These are phyloP conservation scores for Tipula unca DNA, from an alignment of 2,888 invertebrate species.

Conservation along the genomic window DNA sequence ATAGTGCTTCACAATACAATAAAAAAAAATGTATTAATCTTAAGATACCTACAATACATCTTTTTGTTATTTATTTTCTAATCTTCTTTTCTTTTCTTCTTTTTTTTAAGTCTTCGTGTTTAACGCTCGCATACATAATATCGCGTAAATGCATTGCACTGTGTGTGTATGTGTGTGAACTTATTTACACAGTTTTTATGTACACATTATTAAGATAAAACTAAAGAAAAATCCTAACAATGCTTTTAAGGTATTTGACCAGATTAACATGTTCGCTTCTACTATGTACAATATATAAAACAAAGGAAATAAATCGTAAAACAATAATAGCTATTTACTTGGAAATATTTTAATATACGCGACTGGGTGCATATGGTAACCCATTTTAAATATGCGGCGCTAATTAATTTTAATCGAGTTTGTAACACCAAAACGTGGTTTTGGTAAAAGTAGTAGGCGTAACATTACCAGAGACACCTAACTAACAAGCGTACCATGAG, in stretches of 20 bases:
- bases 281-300: background rate
- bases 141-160: background rate
- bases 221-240: background rate
- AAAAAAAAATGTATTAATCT: background rate
- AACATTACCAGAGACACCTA: too few species aligned
- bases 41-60: background rate
- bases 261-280: background rate
- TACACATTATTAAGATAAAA: background rate
- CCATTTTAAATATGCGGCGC: too few species aligned
- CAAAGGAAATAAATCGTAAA: background rate
- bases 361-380: too few species aligned
- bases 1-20: background rate
- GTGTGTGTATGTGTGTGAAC: background rate
- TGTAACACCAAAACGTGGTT: too few species aligned
- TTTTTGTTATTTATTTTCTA: background rate
- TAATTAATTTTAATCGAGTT: too few species aligned
- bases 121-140: background rate
- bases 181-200: background rate
- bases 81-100: background rate
- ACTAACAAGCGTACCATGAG: too few species aligned
- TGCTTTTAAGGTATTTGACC: constrained; percentile 14
- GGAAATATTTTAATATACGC: background rate
- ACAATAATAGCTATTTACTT: background rate
- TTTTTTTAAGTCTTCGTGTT: background rate
- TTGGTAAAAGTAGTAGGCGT: too few species aligned